Base-by-base conservation (phyloP, 2,797 vertebrate genomes). In the Enteromius viviparus region DNA sequence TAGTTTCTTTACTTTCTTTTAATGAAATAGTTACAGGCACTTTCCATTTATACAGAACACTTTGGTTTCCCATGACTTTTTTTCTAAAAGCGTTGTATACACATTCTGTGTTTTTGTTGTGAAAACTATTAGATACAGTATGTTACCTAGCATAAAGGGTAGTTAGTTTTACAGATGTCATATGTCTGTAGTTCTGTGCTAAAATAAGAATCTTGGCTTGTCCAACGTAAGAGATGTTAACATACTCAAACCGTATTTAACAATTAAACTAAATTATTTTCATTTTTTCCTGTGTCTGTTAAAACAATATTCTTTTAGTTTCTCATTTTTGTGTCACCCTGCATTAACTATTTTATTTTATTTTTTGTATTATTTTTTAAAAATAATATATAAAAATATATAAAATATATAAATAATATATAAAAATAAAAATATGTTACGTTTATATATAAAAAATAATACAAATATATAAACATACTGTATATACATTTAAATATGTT, bases 11-110 rank as follows among this genome's bases (percentile, higher is more conserved):
- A 47, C 6, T 42, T 32, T 60, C 32, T 29, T 77, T 69, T 12
- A 69, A 69, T 23, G 40, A 14, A 69, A 69, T 69, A 69, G 66
- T 69, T 69, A 69, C 66, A 69, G 40, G 21, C 64, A 34, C 29
- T 66, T 66, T 66, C 64, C 64, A 78, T 53, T 40, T 62, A 62
- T 78, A 37, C 55, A 47, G 40, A 65, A 78, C 37, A 49, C 58
- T 47, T 64, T 14, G n/a, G n/a, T 32, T 21, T n/a, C 34, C 66
- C 34, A 45, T 42, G 37, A 23, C 37, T 69, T 17, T 37, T 66
- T 66, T 21, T 66, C 21, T 9, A 34, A 65, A 65, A 65, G 17
- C 1, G 7, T 10, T 66, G 14, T 17, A 21, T 7, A 65, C 29
- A 34, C 62, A 21, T 65, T 32, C 15, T 1, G 6, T 17, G 64